Base-by-base conservation (phyloP, 2,797 vertebrate species). In the Siniperca scherzeri region DNA sequence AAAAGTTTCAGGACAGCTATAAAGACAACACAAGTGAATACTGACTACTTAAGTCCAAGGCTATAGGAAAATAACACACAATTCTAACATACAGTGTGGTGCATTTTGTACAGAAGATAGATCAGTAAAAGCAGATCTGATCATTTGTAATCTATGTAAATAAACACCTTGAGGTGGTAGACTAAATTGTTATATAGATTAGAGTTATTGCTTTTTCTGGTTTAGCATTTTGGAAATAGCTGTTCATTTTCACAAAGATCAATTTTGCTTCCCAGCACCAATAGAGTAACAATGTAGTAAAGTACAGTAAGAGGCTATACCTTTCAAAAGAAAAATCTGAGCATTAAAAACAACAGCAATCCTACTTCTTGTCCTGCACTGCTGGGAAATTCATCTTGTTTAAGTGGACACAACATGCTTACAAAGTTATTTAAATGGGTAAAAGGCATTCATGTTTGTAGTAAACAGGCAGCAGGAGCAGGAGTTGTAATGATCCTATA, bases 401-500 rank as follows among this genome's bases (percentile, higher is more conserved):
- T 70, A 56, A 48, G n/a, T 70, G n/a, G 21, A 73, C 56, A 65
- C 27, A 72, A 78, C 53, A 52, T 75, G 67, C 72, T 82, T 57
- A 57, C 46, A n/a, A 2, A 36, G 30, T 40, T 72, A 70, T 74
- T 67, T 56, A 66, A 71, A 77, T 70, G 38, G 30, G 27, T 74
- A 52, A 84, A 73, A 72, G 40, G 30, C 64, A 46, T 60, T 40
- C 14, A 25, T 86, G 57, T 81, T 77, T 76, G 50, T 40, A 56
- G 44, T 65, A 74, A 81, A 68, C 22, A 70, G 57, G 11, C 48
- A 55, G 44, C 17, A 48, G n/a, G 22, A 75, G 5, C 14, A 3
- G 46, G 27, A 16, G 33, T 4, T 64, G 17, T 67, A 81, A 71
- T 56, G 69, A 87, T 85, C 42, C 36, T 22, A 7, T 65, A 80